Conservation (phyloP, 2,888 invertebrate species). For the Drosophila pseudotalamancana region DNA sequence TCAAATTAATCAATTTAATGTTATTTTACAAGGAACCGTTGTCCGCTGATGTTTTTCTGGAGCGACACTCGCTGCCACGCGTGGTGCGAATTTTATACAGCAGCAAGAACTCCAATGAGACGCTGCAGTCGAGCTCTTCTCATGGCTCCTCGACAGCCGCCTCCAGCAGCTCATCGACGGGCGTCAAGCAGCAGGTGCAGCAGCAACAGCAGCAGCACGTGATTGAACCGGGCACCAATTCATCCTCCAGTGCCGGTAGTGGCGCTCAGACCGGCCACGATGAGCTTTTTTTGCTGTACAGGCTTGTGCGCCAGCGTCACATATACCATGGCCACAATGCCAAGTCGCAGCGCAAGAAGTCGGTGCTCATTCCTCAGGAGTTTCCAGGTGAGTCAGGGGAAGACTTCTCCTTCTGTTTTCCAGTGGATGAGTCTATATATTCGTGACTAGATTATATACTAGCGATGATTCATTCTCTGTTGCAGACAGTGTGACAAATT, state of each 20-base stretch:
- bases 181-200: constrained; percentile 38
- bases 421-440: constrained; percentile 66
- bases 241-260: constrained; percentile 35
- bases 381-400: constrained; percentile 81
- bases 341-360: constrained; percentile 83
- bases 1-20: neutral
- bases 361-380: constrained; percentile 84
- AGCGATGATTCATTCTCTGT: constrained; percentile 6
- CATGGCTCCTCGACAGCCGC: constrained; percentile 83
- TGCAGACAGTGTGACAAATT: constrained; percentile 1
- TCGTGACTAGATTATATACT: constrained; percentile 4
- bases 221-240: constrained; percentile 37
- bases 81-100: constrained; percentile 82
- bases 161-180: constrained; percentile 77
- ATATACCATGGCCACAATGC: constrained; percentile 84
- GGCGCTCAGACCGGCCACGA: constrained; percentile 59
- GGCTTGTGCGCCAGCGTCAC: constrained; percentile 82
- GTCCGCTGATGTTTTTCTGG: constrained; percentile 83
- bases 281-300: constrained; percentile 83
- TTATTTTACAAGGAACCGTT: constrained; percentile 73
- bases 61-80: constrained; percentile 83
- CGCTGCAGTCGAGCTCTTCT: constrained; percentile 83
- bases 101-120: constrained; percentile 82
- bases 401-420: constrained; percentile 3
- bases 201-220: constrained; percentile 4